Conservation (phyloP, 64 coral and sea anemone genomes). For the Exaiptasia diaphana region DNA sequence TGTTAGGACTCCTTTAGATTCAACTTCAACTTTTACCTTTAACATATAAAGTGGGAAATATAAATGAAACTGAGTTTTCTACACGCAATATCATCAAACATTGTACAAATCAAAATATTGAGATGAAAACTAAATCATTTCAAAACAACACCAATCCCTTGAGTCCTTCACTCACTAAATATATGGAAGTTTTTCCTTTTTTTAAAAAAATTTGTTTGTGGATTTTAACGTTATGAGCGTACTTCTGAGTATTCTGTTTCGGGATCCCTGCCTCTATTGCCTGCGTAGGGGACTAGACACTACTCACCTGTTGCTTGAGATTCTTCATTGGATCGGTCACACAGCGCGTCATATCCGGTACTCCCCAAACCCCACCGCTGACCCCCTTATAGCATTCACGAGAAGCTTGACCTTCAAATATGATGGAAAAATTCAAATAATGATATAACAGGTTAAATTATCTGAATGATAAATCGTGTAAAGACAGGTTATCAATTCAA, state of each 20-base stretch:
- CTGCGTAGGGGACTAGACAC: too few species aligned
- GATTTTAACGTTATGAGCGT: too few species aligned
- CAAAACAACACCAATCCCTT: too few species aligned
- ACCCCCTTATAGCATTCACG: constrained; percentile 52
- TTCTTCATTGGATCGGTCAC: constrained; percentile 50
- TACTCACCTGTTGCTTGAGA: constrained; percentile 54
- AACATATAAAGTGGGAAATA: background rate
- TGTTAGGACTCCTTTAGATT: constrained; percentile 2
- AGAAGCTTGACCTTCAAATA: constrained; percentile 40
- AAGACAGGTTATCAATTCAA: background rate
- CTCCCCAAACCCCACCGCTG: constrained; percentile 59
- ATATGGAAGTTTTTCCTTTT: too few species aligned
- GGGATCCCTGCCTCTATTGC: too few species aligned
- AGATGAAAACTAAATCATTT: too few species aligned
- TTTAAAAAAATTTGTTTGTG: too few species aligned
- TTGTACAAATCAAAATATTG: too few species aligned
- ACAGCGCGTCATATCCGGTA: constrained; percentile 65
- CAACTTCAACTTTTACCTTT: background rate
- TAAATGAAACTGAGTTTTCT: background rate
- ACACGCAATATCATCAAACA: too few species aligned
- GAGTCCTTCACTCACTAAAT: too few species aligned
- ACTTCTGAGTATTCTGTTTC: too few species aligned
- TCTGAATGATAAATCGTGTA: background rate
- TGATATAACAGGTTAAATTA: background rate
- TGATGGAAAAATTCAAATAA: background rate